phyloP scores from a whole-genome alignment of 2,888 invertebrate genomes.

The Thelaira solivaga region DNA sequence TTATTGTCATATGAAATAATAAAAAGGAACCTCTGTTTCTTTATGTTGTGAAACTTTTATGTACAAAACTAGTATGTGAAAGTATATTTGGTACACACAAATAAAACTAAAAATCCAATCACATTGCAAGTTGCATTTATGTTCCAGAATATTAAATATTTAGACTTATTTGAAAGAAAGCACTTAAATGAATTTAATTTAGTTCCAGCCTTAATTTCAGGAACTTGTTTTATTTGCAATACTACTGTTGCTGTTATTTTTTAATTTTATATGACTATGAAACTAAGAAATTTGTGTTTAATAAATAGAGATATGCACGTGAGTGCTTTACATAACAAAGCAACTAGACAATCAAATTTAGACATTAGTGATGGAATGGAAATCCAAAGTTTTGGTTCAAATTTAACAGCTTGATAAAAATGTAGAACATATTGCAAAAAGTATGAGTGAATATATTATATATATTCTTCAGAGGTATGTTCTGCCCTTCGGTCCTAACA shows the following conservation, averaged over 20 bases:
- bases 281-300: background rate
- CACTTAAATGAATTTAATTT: conserved; percentile 45
- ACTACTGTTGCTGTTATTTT: background rate
- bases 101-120: background rate
- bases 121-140: background rate
- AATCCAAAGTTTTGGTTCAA: too few species aligned
- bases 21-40: conserved; percentile 12
- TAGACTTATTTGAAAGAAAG: conserved; percentile 41
- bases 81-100: conserved; percentile 7
- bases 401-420: too few species aligned
- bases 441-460: too few species aligned
- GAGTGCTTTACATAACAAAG: too few species aligned
- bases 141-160: conserved; percentile 37
- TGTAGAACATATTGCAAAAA: too few species aligned
- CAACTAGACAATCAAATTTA: too few species aligned
- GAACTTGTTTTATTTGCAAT: conserved; percentile 24
- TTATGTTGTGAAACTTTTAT: conserved; percentile 28
- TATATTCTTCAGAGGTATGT: too few species aligned
- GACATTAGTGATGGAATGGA: too few species aligned
- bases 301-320: too few species aligned
- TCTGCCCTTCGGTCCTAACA: too few species aligned
- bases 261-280: background rate
- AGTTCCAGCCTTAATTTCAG: conserved; percentile 40
- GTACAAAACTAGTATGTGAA: background rate
- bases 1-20: background rate